A percentile compares a stretch with the other conserved stretches of the same genome.
phyloP scores from a whole-genome alignment of 1,140 invertebrate species.

The Cryptotermes secundus region DNA sequence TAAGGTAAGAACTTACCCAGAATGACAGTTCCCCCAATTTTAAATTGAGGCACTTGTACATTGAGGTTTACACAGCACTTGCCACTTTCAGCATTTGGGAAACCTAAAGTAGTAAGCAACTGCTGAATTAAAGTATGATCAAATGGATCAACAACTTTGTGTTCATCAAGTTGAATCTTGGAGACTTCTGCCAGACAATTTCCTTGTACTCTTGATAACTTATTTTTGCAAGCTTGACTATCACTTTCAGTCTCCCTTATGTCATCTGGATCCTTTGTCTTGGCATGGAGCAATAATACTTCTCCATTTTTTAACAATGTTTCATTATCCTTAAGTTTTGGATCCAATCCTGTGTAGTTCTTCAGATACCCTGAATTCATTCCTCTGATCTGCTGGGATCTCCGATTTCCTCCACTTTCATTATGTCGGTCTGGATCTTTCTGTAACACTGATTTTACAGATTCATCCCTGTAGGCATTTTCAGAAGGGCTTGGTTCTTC shows the following conservation, averaged over 20 bases:
- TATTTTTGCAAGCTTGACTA: not conserved
- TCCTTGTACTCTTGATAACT: not conserved
- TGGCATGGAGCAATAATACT: not conserved
- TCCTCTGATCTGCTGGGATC: not conserved
- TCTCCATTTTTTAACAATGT: not conserved
- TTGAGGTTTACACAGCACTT: not conserved
- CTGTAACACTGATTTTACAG: not conserved
- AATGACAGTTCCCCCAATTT: constrained; percentile 2
- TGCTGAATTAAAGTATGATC: not conserved
- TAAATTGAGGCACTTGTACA: not conserved
- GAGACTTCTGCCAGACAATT: not conserved
- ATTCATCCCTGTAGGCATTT: not conserved
- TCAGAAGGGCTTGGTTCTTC: too few species aligned
- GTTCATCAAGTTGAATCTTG: not conserved
- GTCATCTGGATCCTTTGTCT: too few species aligned
- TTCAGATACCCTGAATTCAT: not conserved
- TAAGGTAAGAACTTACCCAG: not conserved
- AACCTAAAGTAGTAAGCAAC: not conserved
- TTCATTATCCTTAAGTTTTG: not conserved
- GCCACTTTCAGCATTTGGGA: not conserved
- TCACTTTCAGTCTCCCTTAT: not conserved
- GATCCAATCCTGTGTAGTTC: not conserved
- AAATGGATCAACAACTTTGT: constrained; percentile 6
- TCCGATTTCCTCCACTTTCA: not conserved
- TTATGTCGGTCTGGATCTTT: not conserved